phyloP scores from a whole-genome alignment of 2,797 vertebrate genomes.

The Callimico goeldii region DNA sequence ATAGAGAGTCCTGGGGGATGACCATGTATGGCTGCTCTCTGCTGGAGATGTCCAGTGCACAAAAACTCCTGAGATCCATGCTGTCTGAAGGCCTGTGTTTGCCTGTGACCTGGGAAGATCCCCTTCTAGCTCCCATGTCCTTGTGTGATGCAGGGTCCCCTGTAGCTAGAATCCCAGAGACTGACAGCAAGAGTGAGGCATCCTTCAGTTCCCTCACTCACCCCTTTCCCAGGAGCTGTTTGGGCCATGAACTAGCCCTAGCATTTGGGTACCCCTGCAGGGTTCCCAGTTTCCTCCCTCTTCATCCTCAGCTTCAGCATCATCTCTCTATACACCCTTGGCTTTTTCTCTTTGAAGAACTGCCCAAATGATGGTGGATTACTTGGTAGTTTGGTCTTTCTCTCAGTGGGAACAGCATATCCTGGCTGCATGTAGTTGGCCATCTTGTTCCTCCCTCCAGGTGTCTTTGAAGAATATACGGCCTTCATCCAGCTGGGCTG shows the following conservation, averaged over 20 bases:
- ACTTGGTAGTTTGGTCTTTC: neutral
- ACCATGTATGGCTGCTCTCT: neutral
- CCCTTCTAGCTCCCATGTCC: neutral
- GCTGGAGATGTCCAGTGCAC: neutral
- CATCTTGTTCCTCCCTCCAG: neutral
- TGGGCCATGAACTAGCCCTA: neutral
- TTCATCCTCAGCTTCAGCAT: neutral
- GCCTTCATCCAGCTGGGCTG: neutral
- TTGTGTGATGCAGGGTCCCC: neutral
- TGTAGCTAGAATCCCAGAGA: neutral
- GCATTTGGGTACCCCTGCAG: neutral
- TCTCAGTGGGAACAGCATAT: neutral
- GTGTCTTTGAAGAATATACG: neutral
- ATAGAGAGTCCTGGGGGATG: neutral
- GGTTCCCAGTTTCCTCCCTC: neutral
- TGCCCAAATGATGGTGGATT: neutral
- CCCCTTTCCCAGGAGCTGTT: neutral
- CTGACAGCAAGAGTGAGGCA: neutral
- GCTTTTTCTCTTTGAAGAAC: neutral
- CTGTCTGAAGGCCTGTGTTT: too few species aligned
- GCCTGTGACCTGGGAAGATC: neutral
- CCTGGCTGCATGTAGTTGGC: neutral
- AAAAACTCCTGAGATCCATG: neutral
- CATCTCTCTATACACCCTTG: neutral
- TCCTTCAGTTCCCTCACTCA: neutral